Conservation (phyloP, 2,888 invertebrate genomes). For the Chymomyza fuscimana region DNA sequence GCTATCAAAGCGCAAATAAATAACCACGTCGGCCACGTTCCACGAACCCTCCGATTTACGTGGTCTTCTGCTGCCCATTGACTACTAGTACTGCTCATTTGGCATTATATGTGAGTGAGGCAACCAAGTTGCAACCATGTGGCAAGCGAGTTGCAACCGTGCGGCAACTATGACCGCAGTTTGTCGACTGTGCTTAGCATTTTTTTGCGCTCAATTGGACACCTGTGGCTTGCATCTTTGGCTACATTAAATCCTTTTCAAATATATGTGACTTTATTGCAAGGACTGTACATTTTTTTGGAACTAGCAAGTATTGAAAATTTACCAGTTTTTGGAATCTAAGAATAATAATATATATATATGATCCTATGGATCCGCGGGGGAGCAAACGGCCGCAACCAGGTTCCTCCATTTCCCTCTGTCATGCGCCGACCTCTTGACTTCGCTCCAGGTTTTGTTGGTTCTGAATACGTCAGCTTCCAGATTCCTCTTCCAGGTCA, state of each 20-base stretch:
- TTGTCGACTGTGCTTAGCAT: conserved; percentile 50
- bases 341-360: too few species aligned
- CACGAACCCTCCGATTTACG: conserved; percentile 17
- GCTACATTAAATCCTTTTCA: neutral
- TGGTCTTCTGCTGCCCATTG: neutral
- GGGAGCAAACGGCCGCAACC: too few species aligned
- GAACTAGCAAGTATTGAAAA: too few species aligned
- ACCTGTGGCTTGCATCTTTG: conserved; percentile 38
- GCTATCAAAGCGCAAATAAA: conserved; percentile 74
- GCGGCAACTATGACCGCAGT: neutral
- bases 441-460: too few species aligned
- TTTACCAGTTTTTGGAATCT: too few species aligned
- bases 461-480: too few species aligned
- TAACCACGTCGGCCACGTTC: conserved; percentile 38
- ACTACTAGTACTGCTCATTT: conserved; percentile 32
- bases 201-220: conserved; percentile 59
- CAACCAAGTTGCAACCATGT: neutral
- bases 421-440: too few species aligned
- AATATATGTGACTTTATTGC: too few species aligned
- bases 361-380: too few species aligned
- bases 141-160: neutral
- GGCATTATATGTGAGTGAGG: conserved; percentile 35
- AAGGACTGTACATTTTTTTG: too few species aligned
- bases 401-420: too few species aligned
- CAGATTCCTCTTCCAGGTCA: too few species aligned